These are phyloP conservation scores for Sinocyclocheilus grahami DNA, from an alignment of 2,113 vertebrate genomes.

Conservation along the genomic window DNA sequence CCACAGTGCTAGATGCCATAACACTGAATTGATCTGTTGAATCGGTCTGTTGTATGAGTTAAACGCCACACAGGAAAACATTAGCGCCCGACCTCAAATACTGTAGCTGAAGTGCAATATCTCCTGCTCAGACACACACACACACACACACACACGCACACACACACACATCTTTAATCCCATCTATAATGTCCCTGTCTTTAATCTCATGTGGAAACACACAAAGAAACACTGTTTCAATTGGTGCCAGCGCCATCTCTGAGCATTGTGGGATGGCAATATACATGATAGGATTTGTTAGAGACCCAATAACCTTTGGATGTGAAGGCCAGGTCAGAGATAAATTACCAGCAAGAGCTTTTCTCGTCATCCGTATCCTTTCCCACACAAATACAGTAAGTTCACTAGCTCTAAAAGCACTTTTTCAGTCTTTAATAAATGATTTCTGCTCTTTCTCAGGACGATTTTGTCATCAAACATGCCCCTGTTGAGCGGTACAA, in stretches of 20 bases:
- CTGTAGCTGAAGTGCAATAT: slow-evolving; percentile 3
- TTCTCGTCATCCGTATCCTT: background rate
- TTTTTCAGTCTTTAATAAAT: background rate
- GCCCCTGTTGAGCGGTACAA: background rate
- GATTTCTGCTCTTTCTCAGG: background rate
- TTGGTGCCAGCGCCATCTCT: slow-evolving; percentile 45
- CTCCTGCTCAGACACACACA: background rate
- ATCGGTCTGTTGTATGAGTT: slow-evolving; percentile 12
- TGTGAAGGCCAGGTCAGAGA: slow-evolving; percentile 55
- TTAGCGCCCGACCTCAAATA: background rate
- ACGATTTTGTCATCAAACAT: background rate
- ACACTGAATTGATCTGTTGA: slow-evolving; percentile 10
- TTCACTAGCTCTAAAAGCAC: background rate
- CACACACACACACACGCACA: slow-evolving; percentile 25
- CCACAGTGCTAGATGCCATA: slow-evolving; percentile 2
- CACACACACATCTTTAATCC: slow-evolving; percentile 58
- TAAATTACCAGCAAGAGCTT: slow-evolving; percentile 55
- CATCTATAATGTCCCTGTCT: slow-evolving; percentile 44
- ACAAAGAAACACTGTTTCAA: slow-evolving; percentile 36
- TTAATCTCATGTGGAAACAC: slow-evolving; percentile 45
- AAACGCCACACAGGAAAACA: slow-evolving; percentile 8
- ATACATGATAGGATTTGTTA: slow-evolving; percentile 69
- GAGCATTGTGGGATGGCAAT: slow-evolving; percentile 59
- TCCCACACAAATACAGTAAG: slow-evolving; percentile 23
- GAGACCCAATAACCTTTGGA: slow-evolving; percentile 63